These are phyloP conservation scores for Galeruca laticollis DNA, from an alignment of 2,888 invertebrate genomes.

Conservation along the genomic window DNA sequence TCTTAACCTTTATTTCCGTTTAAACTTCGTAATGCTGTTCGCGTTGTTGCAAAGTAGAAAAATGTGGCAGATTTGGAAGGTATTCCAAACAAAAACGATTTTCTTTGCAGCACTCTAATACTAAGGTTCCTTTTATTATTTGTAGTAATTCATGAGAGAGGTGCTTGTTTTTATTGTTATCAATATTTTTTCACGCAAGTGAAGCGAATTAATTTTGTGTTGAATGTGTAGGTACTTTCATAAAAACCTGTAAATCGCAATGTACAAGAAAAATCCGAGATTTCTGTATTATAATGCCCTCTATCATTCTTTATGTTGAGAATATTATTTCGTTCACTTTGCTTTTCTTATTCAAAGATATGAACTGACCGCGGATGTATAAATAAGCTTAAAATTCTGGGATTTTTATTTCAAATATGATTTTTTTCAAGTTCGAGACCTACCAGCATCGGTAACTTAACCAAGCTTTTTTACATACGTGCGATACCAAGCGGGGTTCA, in stretches of 20 bases:
- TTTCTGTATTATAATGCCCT: neutral
- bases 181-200: constrained; percentile 22
- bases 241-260: constrained; percentile 3
- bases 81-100: constrained; percentile 17
- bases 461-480: too few relatives aligned
- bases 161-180: constrained; percentile 21
- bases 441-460: too few relatives aligned
- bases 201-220: constrained; percentile 23
- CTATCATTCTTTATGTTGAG: neutral
- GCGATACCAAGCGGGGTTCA: too few relatives aligned
- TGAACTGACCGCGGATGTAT: too few relatives aligned
- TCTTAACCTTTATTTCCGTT: constrained; percentile 2
- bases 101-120: constrained; percentile 14
- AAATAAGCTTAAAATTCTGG: too few relatives aligned
- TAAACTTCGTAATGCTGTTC: neutral
- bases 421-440: too few relatives aligned
- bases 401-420: too few relatives aligned
- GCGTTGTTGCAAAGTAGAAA: constrained; percentile 14
- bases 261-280: neutral
- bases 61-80: constrained; percentile 26
- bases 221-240: constrained; percentile 19
- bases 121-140: constrained; percentile 15
- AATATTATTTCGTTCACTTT: neutral
- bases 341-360: too few relatives aligned
- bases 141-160: constrained; percentile 22